Base-by-base conservation (phyloP, 2,797 vertebrate genomes). In the Lacerta viridis region DNA sequence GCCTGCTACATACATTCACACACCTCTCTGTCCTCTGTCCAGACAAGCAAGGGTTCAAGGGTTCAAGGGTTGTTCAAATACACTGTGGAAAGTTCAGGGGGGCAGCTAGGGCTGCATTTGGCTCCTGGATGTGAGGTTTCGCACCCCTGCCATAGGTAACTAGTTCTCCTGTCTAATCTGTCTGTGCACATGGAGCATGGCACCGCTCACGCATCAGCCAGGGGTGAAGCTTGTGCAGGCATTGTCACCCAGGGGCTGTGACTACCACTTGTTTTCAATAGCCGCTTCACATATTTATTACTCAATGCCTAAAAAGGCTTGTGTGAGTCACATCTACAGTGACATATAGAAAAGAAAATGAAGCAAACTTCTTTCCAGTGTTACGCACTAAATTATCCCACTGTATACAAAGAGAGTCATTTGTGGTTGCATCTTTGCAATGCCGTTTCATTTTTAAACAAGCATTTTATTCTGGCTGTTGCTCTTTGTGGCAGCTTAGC, bases 381-480 rank as follows among this genome's bases (percentile, higher is more conserved):
- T 43, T 46, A 74, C 59, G 11, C 46, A 84, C n/a, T 59, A 64
- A 18, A 64, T 64, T 64, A 23, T 64, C 2, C 61, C 61, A 64
- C 61, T 64, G 61, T 64, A 18, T 64, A 64, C 61, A 18, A 64
- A 64, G 61, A 64, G 61, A 7, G 61, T 23, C 20, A 1, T 64
- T 82, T 82, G 29, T 41, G 71, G 87, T 85, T 33, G 82, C 66
- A 74, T 1, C 3, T 0, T 0, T 50, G 7, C 78, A 80, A 78
- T 88, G 59, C n/a, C 78, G 82, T 78, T 68, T 71, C n/a, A 13
- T 68, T 92, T 91, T 92, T 69, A 88, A 36, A 75, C 15, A 84
- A 83, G 43, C 46, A 87, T 11, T 33, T 33, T 33, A 71, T n/a
- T n/a, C 27, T n/a, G 1, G 29, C 27, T 13, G 29, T 33, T 71